Percentiles rank a stretch among this genome's conserved stretches.
phyloP scores from a whole-genome alignment of 2,888 invertebrate genomes.

The Trichopoda pennipes region DNA sequence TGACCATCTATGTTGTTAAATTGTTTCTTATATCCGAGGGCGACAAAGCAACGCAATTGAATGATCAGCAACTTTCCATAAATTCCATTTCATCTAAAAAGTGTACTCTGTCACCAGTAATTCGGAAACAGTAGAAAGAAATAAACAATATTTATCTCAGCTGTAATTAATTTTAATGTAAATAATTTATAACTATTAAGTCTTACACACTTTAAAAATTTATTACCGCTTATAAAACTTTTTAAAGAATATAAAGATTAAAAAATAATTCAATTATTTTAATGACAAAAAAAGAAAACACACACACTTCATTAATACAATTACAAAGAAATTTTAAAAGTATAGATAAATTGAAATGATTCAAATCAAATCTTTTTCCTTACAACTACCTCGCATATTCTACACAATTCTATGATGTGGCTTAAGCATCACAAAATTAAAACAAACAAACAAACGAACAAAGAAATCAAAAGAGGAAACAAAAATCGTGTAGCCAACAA shows the following conservation, averaged over 20 bases:
- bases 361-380: slow-evolving; percentile 54
- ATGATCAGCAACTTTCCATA: too few species aligned
- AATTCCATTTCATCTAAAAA: too few species aligned
- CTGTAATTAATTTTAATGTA: too few species aligned
- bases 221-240: neutral
- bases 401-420: slow-evolving; percentile 46
- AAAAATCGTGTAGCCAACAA: slow-evolving; percentile 48
- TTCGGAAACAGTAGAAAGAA: too few species aligned
- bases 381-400: slow-evolving; percentile 8
- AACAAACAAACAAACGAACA: slow-evolving; percentile 16
- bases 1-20: too few species aligned
- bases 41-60: too few species aligned
- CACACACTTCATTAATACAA: slow-evolving; percentile 64
- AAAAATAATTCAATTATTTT: neutral
- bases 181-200: too few species aligned
- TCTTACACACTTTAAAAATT: too few species aligned
- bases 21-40: too few species aligned
- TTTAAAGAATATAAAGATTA: neutral
- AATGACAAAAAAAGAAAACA: slow-evolving; percentile 4
- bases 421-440: slow-evolving; percentile 37
- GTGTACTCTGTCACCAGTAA: too few species aligned
- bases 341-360: slow-evolving; percentile 48
- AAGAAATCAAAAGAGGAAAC: slow-evolving; percentile 10
- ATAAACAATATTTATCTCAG: too few species aligned
- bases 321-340: slow-evolving; percentile 58